Percentiles rank a stretch among this genome's conserved stretches.
These are phyloP conservation scores for Anthophora plumipes DNA, from an alignment of 2,888 invertebrate species.

Conservation along the genomic window DNA sequence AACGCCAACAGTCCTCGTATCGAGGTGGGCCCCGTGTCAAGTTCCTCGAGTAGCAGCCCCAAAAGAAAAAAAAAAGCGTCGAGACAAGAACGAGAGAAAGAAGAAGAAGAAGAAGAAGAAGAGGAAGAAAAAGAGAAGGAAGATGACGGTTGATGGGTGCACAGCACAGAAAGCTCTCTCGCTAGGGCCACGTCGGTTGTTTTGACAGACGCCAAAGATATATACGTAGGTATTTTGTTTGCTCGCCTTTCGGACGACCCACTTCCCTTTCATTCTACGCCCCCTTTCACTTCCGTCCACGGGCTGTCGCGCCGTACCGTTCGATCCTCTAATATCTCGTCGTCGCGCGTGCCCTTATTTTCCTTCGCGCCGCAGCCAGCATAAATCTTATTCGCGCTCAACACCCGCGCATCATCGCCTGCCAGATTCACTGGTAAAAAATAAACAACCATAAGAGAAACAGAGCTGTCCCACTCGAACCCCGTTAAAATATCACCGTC, in stretches of 20 bases:
- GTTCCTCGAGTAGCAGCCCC: no score
- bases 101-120: neutral
- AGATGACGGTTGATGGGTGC: slow-evolving; percentile 43
- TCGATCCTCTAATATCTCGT: slow-evolving; percentile 69
- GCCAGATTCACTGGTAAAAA: slow-evolving; percentile 50
- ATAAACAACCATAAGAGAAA: slow-evolving; percentile 25
- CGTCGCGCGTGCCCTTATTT: slow-evolving; percentile 63
- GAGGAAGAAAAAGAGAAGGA: neutral
- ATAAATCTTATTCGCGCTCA: slow-evolving; percentile 69
- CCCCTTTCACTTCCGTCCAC: slow-evolving; percentile 45
- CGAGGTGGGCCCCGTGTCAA: no score
- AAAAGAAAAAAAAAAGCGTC: no score
- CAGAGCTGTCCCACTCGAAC: neutral
- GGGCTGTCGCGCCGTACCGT: slow-evolving; percentile 65
- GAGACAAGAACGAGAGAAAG: neutral
- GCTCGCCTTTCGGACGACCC: slow-evolving; percentile 69
- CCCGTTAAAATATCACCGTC: slow-evolving; percentile 26
- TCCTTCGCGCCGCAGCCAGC: slow-evolving; percentile 52
- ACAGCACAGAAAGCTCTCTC: slow-evolving; percentile 62
- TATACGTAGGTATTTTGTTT: slow-evolving; percentile 71
- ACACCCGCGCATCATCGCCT: slow-evolving; percentile 56
- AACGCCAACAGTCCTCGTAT: no score
- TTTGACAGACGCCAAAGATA: slow-evolving; percentile 79
- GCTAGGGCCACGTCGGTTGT: slow-evolving; percentile 73
- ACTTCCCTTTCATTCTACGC: slow-evolving; percentile 67